These are phyloP conservation scores for Diorhabda sublineata DNA, from an alignment of 1,140 invertebrate genomes.

Conservation along the genomic window DNA sequence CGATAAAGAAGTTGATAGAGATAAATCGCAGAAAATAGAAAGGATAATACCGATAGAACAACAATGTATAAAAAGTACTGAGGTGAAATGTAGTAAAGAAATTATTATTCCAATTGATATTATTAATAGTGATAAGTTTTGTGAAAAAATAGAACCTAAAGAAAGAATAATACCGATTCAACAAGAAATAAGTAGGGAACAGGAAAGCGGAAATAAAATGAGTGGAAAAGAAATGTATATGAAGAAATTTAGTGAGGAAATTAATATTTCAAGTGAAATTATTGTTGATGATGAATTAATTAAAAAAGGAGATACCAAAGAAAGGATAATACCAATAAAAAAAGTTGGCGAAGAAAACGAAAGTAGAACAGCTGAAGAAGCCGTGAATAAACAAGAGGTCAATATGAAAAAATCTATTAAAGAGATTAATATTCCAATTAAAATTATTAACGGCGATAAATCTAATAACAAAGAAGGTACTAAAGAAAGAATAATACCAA, in stretches of 20 bases:
- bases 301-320: not conserved
- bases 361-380: too few relatives aligned
- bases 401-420: not conserved
- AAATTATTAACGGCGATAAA: not conserved
- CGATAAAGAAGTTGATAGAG: not conserved
- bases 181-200: not conserved
- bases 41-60: too few relatives aligned
- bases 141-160: too few relatives aligned
- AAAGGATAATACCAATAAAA: not conserved
- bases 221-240: not conserved
- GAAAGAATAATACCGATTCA: conserved; percentile 16
- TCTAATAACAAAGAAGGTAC: too few relatives aligned
- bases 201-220: not conserved
- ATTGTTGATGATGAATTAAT: not conserved
- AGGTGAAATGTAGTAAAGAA: too few relatives aligned
- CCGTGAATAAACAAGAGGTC: too few relatives aligned
- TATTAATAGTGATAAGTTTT: too few relatives aligned
- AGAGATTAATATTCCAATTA: conserved; percentile 4
- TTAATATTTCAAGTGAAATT: not conserved
- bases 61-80: too few relatives aligned
- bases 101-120: too few relatives aligned
- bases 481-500: conserved; percentile 8
- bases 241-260: not conserved
- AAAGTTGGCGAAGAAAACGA: too few relatives aligned
- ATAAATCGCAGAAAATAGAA: too few relatives aligned